Conservation (phyloP, 2,113 vertebrate genomes). For the Myiozetetes cayanensis region DNA sequence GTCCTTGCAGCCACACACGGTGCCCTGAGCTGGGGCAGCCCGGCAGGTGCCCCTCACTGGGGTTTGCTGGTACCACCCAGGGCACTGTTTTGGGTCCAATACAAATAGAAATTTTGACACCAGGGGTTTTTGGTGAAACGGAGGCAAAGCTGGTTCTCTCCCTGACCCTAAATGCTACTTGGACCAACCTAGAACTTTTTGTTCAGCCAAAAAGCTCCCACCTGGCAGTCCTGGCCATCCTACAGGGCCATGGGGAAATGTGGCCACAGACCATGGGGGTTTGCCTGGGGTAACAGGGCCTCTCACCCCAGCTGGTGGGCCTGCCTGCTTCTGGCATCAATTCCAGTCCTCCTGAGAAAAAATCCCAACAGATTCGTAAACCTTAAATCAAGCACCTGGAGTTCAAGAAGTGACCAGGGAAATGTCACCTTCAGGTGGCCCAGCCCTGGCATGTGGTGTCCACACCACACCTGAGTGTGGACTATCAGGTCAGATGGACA, state of each 20-base stretch:
- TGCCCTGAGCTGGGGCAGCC: neutral
- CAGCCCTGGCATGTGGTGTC: accelerated
- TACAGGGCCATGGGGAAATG: accelerated
- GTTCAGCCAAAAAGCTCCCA: neutral
- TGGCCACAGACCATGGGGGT: accelerated
- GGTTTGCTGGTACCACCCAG: neutral
- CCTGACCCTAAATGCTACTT: neutral
- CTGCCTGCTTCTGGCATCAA: neutral
- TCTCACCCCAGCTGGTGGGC: neutral
- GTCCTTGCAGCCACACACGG: accelerated
- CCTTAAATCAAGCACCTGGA: neutral
- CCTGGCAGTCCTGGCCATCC: neutral
- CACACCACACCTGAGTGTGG: accelerated
- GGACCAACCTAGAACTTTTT: neutral
- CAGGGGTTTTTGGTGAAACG: accelerated
- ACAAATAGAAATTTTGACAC: neutral
- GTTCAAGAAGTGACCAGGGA: neutral
- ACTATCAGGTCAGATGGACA: neutral
- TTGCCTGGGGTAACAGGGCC: accelerated
- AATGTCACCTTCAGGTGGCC: neutral
- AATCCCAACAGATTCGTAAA: accelerated
- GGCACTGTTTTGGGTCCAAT: neutral
- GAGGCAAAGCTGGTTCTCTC: neutral
- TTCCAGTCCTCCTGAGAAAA: neutral
- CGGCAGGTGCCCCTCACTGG: neutral